Evolutionary conservation across 2,797 vertebrate species (phyloP).

Genomic region (Amblyraja radiata): DNA sequence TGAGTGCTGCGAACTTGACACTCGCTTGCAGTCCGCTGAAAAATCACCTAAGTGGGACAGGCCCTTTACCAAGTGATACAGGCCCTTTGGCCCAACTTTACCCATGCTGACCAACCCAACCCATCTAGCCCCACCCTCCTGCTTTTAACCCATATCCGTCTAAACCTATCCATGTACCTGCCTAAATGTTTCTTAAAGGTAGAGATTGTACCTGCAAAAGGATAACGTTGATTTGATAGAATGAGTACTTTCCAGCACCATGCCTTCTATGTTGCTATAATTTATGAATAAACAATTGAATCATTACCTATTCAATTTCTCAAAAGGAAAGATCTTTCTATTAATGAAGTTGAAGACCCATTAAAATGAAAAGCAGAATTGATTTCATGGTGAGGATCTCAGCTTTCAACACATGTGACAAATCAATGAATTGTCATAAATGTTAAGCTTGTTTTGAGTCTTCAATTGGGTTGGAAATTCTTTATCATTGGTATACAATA

Average conservation of each 20-base stretch:
- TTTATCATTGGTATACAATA: not conserved
- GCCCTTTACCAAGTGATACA: too few relatives aligned
- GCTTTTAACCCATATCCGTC: too few relatives aligned
- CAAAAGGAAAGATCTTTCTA: not conserved
- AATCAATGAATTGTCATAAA: not conserved
- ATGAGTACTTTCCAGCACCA: not conserved
- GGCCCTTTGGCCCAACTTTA: too few relatives aligned
- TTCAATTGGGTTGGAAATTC: not conserved
- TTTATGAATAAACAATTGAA: not conserved
- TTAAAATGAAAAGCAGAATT: constrained; percentile 10
- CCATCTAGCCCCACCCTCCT: too few relatives aligned
- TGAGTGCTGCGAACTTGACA: too few relatives aligned
- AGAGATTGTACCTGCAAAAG: too few relatives aligned
- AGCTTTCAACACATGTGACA: not conserved
- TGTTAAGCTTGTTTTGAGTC: constrained; percentile 1
- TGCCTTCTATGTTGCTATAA: not conserved
- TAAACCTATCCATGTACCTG: too few relatives aligned
- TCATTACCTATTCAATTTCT: constrained; percentile 26
- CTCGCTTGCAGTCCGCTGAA: too few relatives aligned
- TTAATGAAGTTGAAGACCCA: not conserved
- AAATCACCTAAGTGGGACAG: too few relatives aligned
- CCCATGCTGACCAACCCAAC: too few relatives aligned
- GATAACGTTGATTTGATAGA: not conserved
- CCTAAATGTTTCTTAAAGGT: too few relatives aligned
- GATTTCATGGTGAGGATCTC: not conserved